Evolutionary conservation across 2,797 vertebrate genomes (phyloP).

Genomic region (Paratrypauchen microcephalus): DNA sequence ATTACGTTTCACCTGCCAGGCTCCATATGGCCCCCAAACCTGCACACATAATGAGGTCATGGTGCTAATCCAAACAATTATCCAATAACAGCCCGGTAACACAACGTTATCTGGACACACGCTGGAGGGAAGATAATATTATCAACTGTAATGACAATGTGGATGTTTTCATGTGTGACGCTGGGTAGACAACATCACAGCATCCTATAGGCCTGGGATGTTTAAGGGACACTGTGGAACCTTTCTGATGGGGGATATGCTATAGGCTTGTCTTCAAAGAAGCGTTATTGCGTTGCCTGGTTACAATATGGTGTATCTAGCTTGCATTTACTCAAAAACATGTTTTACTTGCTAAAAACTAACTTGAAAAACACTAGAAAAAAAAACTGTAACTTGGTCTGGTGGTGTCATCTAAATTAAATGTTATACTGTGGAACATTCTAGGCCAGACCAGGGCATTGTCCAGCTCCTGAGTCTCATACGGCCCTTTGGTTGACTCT

Average conservation of each 20-base stretch:
- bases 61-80: slow-evolving; percentile 60
- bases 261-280: too few species aligned
- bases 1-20: slow-evolving; percentile 66
- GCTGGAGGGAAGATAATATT: slow-evolving; percentile 12
- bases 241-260: background rate
- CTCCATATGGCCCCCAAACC: slow-evolving; percentile 58
- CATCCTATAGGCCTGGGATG: background rate
- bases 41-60: slow-evolving; percentile 55
- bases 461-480: too few species aligned
- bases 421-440: too few species aligned
- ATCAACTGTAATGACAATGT: slow-evolving; percentile 13
- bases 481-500: too few species aligned
- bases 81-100: slow-evolving; percentile 52
- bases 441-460: too few species aligned
- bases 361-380: too few species aligned
- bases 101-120: slow-evolving; percentile 48
- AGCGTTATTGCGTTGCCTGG: too few species aligned
- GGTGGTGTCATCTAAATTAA: too few species aligned
- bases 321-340: too few species aligned
- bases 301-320: too few species aligned
- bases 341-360: too few species aligned
- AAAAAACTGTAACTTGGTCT: too few species aligned
- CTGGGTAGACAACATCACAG: background rate
- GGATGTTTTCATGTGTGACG: background rate
- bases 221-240: background rate